Evolutionary conservation across 2,797 vertebrate genomes (phyloP).

Genomic region (Xiphophorus birchmanni): DNA sequence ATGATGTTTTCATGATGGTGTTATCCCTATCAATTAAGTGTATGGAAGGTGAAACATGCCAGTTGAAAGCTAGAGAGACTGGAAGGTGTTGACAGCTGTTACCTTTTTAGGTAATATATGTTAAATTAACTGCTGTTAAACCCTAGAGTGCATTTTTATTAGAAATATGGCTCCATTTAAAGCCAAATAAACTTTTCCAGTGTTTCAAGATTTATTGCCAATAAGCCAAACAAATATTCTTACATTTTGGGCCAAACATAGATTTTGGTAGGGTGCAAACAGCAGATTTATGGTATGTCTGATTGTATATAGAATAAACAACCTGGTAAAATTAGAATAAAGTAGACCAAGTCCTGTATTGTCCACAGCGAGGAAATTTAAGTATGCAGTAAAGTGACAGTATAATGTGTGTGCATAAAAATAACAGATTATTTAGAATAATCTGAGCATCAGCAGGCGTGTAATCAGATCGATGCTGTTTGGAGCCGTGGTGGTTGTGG

Average conservation of each 20-base stretch:
- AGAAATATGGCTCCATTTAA: background rate
- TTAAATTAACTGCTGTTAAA: background rate
- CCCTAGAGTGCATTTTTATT: background rate
- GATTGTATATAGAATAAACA: no score
- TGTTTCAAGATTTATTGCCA: background rate
- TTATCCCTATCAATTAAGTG: background rate
- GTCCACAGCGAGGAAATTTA: background rate
- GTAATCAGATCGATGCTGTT: no score
- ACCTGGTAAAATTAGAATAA: no score
- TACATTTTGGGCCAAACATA: background rate
- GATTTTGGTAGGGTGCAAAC: background rate
- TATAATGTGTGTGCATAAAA: no score
- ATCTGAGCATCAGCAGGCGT: no score
- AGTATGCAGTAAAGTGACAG: background rate
- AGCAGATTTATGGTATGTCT: background rate
- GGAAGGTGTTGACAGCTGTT: background rate
- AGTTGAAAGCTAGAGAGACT: background rate
- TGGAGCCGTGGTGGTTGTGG: no score
- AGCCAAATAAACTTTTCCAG: background rate
- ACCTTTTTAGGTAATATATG: no score
- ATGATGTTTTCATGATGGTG: background rate
- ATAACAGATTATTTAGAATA: no score
- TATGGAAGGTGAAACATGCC: background rate
- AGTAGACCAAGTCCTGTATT: background rate
- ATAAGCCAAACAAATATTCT: background rate